A percentile compares a stretch with the other conserved stretches of the same genome.
These are phyloP conservation scores for Paratilapia polleni DNA, from an alignment of 2,113 vertebrate genomes.

Conservation along the genomic window DNA sequence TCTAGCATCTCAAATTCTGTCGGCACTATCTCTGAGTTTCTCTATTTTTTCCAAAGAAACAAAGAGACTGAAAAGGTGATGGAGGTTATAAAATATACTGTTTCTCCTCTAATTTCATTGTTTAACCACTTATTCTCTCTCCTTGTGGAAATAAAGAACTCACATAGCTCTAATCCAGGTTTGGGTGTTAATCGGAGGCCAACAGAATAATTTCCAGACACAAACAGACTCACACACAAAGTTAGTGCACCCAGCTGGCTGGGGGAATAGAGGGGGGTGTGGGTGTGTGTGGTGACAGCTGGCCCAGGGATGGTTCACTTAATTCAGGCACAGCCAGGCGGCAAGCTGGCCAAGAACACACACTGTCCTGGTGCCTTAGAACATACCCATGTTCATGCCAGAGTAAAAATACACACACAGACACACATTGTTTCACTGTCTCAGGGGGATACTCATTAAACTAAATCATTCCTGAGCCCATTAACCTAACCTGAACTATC, in stretches of 20 bases:
- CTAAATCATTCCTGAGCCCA: neutral
- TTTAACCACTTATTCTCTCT: neutral
- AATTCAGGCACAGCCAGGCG: constrained; percentile 51
- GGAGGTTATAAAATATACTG: neutral
- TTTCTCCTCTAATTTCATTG: neutral
- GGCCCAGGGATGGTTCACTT: constrained; percentile 65
- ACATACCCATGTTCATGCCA: constrained; percentile 22
- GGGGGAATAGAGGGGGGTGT: neutral
- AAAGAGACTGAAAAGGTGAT: neutral
- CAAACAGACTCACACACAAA: constrained; percentile 6
- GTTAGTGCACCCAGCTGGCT: constrained; percentile 58
- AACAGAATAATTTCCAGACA: constrained; percentile 9
- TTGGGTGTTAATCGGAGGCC: neutral
- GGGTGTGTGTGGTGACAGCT: constrained; percentile 65
- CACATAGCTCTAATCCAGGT: neutral
- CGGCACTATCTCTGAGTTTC: no score
- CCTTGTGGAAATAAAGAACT: neutral
- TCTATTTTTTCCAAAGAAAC: no score
- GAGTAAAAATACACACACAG: neutral
- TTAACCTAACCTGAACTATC: neutral
- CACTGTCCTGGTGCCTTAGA: constrained; percentile 52
- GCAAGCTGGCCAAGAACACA: constrained; percentile 51
- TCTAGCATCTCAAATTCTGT: no score
- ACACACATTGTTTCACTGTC: neutral
- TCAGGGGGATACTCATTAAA: constrained; percentile 4